Conservation (phyloP, 2,113 vertebrate species). For the Rhineura floridana region DNA sequence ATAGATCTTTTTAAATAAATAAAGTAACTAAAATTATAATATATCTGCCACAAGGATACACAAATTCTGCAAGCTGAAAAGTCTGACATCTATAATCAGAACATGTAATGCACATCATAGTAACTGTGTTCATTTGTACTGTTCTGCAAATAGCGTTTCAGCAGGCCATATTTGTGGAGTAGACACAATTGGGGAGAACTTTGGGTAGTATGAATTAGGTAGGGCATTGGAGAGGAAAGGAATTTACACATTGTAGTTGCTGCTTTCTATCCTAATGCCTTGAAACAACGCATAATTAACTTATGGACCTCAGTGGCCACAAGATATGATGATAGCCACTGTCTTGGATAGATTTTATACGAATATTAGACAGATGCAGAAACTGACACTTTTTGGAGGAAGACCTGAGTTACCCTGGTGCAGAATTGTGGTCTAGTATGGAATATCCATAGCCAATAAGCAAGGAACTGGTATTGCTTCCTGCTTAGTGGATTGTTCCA, state of each 20-base stretch:
- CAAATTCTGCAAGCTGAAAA: no score
- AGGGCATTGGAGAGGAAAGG: background rate
- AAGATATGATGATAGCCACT: background rate
- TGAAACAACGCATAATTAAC: background rate
- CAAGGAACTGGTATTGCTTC: background rate
- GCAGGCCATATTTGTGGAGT: background rate
- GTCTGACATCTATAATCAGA: background rate
- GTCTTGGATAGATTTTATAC: no score
- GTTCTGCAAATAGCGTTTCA: background rate
- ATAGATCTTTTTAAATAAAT: no score
- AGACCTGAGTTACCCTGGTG: background rate
- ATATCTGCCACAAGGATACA: background rate
- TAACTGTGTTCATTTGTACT: background rate
- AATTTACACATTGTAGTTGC: background rate
- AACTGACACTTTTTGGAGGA: background rate
- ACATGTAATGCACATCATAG: background rate
- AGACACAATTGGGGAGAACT: no score
- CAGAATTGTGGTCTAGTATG: background rate
- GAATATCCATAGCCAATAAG: background rate
- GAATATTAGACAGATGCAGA: background rate
- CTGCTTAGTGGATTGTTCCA: background rate
- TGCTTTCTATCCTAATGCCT: background rate
- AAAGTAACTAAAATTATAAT: no score
- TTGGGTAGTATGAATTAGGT: background rate
- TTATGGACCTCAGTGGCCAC: background rate